Evolutionary conservation across 64 coral and sea anemone species (phyloP).

Genomic region (Pachyseris speciosa): DNA sequence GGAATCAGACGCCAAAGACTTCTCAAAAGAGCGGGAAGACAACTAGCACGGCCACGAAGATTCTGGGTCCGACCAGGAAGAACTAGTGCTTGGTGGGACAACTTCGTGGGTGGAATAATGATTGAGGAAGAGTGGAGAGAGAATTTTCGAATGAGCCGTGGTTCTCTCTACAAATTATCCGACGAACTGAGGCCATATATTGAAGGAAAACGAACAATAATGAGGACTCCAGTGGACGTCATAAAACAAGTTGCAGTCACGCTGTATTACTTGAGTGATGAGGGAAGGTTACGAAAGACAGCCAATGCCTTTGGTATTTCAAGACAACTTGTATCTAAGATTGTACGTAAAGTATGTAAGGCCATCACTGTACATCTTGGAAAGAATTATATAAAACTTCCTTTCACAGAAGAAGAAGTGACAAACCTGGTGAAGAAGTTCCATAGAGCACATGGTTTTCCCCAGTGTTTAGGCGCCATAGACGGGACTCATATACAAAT

Average conservation of each 20-base stretch:
- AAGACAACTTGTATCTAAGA: constrained; percentile 18
- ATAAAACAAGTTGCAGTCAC: background rate
- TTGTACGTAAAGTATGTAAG: constrained; percentile 11
- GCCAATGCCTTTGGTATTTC: constrained; percentile 26
- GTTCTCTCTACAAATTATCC: too few relatives aligned
- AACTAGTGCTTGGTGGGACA: too few relatives aligned
- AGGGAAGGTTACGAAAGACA: background rate
- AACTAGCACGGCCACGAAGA: too few relatives aligned
- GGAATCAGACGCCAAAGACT: too few relatives aligned
- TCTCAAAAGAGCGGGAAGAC: too few relatives aligned
- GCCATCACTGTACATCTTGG: constrained; percentile 29
- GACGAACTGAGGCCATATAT: too few relatives aligned
- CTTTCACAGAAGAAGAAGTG: constrained; percentile 16
- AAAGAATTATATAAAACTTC: constrained; percentile 8
- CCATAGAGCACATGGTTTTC: constrained; percentile 17
- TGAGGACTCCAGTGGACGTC: too few relatives aligned
- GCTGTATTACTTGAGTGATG: background rate
- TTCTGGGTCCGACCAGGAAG: too few relatives aligned
- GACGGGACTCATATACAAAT: background rate
- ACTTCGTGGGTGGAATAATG: too few relatives aligned
- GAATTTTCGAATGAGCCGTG: too few relatives aligned
- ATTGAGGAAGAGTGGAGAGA: too few relatives aligned
- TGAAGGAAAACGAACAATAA: too few relatives aligned
- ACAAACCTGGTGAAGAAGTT: background rate
- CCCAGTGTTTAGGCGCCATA: constrained; percentile 16